Percentiles rank a stretch among this genome's conserved stretches.
Conservation (phyloP, 2,797 vertebrate genomes). For the Champsocephalus gunnari region DNA sequence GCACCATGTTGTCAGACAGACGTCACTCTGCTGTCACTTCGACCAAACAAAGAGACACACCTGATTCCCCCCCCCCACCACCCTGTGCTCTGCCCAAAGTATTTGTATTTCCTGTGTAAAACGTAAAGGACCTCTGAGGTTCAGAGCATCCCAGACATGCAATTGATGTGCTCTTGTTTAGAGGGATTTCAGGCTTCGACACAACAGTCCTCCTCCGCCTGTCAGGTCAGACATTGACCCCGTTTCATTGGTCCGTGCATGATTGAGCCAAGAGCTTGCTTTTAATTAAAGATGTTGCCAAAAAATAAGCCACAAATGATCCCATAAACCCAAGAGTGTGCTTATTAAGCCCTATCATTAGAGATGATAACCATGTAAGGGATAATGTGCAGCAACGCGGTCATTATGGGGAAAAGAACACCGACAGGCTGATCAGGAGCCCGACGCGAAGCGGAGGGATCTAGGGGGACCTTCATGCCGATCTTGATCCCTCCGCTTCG, state of each 20-base stretch:
- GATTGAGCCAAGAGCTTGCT: neutral
- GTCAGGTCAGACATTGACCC: neutral
- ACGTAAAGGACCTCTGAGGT: no score
- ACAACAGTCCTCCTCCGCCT: neutral
- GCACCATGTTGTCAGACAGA: constrained; percentile 28
- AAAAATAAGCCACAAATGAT: neutral
- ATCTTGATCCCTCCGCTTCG: no score
- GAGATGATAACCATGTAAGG: neutral
- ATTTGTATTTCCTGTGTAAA: neutral
- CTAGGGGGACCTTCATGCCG: no score
- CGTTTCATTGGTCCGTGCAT: neutral
- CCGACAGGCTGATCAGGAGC: no score
- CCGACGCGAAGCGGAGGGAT: no score
- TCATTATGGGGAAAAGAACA: no score
- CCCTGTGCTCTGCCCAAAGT: neutral
- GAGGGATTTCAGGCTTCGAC: constrained; percentile 1
- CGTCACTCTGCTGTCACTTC: constrained; percentile 51
- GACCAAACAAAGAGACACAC: constrained; percentile 22
- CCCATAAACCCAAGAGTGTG: neutral
- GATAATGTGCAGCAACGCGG: no score
- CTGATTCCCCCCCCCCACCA: neutral
- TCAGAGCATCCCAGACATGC: neutral
- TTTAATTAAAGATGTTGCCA: neutral
- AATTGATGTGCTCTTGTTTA: neutral
- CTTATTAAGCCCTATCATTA: neutral